Conservation (phyloP, 2,888 invertebrate genomes). For the Eupithecia abbreviata region DNA sequence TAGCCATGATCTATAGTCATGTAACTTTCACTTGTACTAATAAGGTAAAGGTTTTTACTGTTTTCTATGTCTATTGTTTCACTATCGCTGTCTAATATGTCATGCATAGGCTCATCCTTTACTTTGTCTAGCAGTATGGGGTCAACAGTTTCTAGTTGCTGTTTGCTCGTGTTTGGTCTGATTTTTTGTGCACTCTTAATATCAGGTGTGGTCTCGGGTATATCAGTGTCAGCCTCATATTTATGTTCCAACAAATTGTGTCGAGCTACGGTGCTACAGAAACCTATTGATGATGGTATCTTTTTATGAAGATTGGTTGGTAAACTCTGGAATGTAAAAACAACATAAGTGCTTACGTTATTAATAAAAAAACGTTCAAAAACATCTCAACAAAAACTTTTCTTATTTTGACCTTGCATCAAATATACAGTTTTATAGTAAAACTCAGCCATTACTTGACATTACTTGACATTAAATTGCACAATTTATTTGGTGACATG, state of each 20-base stretch:
- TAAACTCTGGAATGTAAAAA: background rate
- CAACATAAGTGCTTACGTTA: background rate
- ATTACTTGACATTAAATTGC: background rate
- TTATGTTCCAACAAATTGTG: background rate
- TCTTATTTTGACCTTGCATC: no score
- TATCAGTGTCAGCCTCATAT: background rate
- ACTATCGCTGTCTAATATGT: background rate
- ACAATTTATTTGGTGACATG: background rate
- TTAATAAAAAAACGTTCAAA: no score
- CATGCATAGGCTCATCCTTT: background rate
- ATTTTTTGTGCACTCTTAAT: background rate
- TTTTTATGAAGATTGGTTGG: background rate
- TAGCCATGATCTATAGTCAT: background rate
- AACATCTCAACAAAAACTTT: no score
- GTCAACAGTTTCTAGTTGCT: background rate
- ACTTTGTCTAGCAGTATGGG: background rate
- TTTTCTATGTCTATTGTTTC: background rate
- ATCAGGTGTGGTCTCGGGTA: background rate
- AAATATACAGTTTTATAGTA: conserved; percentile 2
- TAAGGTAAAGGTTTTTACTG: background rate
- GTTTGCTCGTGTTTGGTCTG: background rate
- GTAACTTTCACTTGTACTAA: background rate
- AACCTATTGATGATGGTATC: background rate
- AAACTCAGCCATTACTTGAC: background rate
- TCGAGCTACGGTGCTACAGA: background rate